Evolutionary conservation across 2,797 vertebrate genomes (phyloP).

Genomic region (Nyctibius grandis): DNA sequence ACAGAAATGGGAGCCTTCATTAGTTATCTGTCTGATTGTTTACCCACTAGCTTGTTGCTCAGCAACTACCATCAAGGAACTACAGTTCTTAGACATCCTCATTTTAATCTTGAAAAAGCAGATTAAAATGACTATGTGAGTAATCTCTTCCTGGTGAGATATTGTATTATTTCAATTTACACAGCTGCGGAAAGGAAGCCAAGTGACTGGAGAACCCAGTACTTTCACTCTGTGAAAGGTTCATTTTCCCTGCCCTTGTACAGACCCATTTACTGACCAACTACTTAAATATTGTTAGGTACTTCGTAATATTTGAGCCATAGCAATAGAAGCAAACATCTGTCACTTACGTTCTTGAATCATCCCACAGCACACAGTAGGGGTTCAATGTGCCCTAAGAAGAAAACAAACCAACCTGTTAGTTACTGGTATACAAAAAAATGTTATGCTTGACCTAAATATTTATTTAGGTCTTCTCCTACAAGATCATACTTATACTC

Average conservation of each 20-base stretch:
- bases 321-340: conserved; percentile 57
- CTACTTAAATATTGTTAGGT: not conserved
- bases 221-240: not conserved
- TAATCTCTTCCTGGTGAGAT: not conserved
- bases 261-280: not conserved
- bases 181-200: not conserved
- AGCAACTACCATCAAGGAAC: conserved; percentile 21
- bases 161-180: not conserved
- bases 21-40: not conserved
- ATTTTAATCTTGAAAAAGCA: conserved; percentile 7
- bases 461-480: not conserved
- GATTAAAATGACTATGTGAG: not conserved
- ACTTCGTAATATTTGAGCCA: conserved; percentile 23
- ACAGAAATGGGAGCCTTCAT: not conserved
- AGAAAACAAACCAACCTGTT: conserved; percentile 55
- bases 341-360: conserved; percentile 90
- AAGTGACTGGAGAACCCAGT: not conserved
- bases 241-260: not conserved
- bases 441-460: not conserved
- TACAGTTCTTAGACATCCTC: not conserved
- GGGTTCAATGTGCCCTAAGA: conserved; percentile 94
- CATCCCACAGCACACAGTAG: conserved; percentile 97
- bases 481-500: not conserved
- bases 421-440: not conserved
- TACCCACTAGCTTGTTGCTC: conserved; percentile 1